Base-by-base conservation (phyloP, 2,113 vertebrate genomes). In the Takifugu flavidus region DNA sequence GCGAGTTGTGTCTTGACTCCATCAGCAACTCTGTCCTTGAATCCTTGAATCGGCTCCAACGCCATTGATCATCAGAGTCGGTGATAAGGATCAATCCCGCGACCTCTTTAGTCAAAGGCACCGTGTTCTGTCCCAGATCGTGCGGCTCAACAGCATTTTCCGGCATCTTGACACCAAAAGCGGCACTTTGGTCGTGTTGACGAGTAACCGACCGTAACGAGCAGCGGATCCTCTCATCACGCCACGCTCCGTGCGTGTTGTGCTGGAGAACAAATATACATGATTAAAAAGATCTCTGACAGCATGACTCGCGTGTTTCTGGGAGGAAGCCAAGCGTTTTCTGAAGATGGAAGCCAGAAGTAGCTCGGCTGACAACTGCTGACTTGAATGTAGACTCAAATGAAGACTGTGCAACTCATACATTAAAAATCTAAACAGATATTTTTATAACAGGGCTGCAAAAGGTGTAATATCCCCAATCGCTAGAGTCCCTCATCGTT, bases 211-310 rank as follows among this genome's bases (percentile, higher is more conserved):
- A 13, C 55, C 52, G 0, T 66, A 13, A 53, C 31, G 52, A 27
- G 42, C 13, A 49, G 3, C 11, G 13, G 6, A 46, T 60, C 34
- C 13, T 31, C 25, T 43, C 14, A 27, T 3, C 6, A 27, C 28
- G 50, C 65, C 69, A 25, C 72, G 52, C 62, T 29, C 50, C 25
- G 5, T 50, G 65, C 47, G 5, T 50, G 65, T 50, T 67, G 67
- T 45, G 29, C 43, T 6, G 5, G 28, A 49, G 49, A 50, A 72
- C 49, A 52, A 51, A 71, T 47, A 55, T 46, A 59, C 53, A 34
- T 53, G 73, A 59, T 60, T 74, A 57, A 72, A 74, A 70, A 59
- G 59, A 74, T 65, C 44, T 60, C 58, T 10, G n/a, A n/a, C 46
- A 44, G 43, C 66, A 20, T 75, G 63, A 74, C 54, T 70, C 62